Base-by-base conservation (phyloP, 53 echinoderm and acorn worm species). In the Holothuria scabra region DNA sequence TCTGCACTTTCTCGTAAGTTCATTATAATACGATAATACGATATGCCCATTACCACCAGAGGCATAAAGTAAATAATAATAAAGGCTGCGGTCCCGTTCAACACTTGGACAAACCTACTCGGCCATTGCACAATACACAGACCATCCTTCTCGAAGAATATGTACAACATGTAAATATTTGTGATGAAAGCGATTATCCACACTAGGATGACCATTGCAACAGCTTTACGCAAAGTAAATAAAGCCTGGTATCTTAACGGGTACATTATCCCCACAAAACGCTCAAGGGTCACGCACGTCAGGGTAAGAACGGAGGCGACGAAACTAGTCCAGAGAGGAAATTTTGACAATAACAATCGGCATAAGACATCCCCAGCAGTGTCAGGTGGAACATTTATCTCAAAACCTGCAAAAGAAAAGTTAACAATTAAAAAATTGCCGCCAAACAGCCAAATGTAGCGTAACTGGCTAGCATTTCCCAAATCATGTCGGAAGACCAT, bases 301-400 rank as follows among this genome's bases (percentile, higher is more conserved):
- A 95, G 80, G 60, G 89, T 93, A 56, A 95, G 87, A 7, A 95
- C 95, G 0, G 95, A 95, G n/a, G 95, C 93, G 26, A 88, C 86
- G 59, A 95, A 95, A 56, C 91, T 90, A 12, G 90, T 87, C 95
- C 95, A 95, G 11, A 95, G 93, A 28, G 95, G 95, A 79, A 91
- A 95, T 84, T 95, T 95, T 49, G 95, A 95, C 56, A 95, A 85
- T 14, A 95, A 85, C 61, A 93, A 89, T 4, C 95, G 89, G 85
- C 95, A 95, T 44, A 95, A 52, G 11, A 91, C 30, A 69, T 87
- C 84, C 25, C 95, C 95, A 35, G 86, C 90, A 6, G 72, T 66
- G n/a, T 91, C 93, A 16, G 49, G 44, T 13, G 95, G 95, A 9
- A 95, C 91, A 5, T 83, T 84, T 26, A 95, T 95, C 30, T 84